Conservation (phyloP, 2,888 invertebrate species). For the Pheosia tremula region DNA sequence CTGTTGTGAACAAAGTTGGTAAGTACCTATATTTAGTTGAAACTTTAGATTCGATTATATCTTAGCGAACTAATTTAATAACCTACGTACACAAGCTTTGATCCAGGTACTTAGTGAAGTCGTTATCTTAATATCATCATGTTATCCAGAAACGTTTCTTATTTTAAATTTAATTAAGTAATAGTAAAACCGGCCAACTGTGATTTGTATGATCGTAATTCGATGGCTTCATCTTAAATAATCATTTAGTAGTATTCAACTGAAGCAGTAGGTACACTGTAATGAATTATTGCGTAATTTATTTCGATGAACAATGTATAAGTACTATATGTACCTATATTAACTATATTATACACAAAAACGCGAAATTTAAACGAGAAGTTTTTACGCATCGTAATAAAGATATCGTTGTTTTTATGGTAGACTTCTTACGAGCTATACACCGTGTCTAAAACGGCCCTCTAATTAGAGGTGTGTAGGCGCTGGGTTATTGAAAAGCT, state of each 20-base stretch:
- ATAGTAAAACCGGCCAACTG: too few relatives aligned
- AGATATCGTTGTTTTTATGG: not conserved
- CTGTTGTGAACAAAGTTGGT: constrained; percentile 10
- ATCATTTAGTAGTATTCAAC: too few relatives aligned
- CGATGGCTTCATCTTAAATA: too few relatives aligned
- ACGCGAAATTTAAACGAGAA: not conserved
- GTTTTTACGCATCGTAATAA: not conserved
- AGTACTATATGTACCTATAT: too few relatives aligned
- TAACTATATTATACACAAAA: not conserved
- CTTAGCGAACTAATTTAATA: not conserved
- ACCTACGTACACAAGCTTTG: not conserved
- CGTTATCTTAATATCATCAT: too few relatives aligned
- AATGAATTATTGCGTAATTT: too few relatives aligned
- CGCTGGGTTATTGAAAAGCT: constrained; percentile 46
- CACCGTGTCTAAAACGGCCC: constrained; percentile 28
- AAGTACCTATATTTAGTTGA: too few relatives aligned
- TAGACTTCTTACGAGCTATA: not conserved
- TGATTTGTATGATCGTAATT: too few relatives aligned
- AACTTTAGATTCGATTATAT: not conserved
- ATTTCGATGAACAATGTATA: too few relatives aligned
- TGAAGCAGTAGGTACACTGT: too few relatives aligned
- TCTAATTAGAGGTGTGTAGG: constrained; percentile 40
- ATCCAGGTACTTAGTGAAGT: not conserved
- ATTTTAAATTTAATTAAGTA: too few relatives aligned
- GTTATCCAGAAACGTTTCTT: too few relatives aligned